phyloP scores from a whole-genome alignment of 2,888 invertebrate genomes.

The Gastrophysa polygoni region DNA sequence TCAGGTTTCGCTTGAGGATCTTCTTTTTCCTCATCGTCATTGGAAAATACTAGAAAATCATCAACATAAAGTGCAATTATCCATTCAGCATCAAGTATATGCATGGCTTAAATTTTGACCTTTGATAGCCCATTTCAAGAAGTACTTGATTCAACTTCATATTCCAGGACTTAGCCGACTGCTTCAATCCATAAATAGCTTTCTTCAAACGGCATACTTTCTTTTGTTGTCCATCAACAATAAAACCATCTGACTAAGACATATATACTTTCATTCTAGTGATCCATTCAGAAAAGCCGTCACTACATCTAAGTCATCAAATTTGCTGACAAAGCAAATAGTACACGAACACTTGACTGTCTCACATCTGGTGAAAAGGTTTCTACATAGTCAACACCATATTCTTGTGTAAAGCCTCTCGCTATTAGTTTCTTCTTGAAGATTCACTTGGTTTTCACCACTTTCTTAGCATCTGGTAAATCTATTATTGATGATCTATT shows the following conservation, averaged over 20 bases:
- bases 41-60: too few species aligned
- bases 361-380: slow-evolving; percentile 36
- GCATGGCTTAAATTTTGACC: too few species aligned
- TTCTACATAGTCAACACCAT: slow-evolving; percentile 23
- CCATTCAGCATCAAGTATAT: too few species aligned
- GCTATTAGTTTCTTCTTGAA: slow-evolving; percentile 33
- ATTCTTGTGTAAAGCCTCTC: slow-evolving; percentile 30
- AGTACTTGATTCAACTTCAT: slow-evolving; percentile 19
- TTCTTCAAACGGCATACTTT: slow-evolving; percentile 28
- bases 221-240: slow-evolving; percentile 20
- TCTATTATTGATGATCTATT: slow-evolving; percentile 24
- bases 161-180: slow-evolving; percentile 14
- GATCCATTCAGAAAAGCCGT: slow-evolving; percentile 38
- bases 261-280: slow-evolving; percentile 35
- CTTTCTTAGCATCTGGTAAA: slow-evolving; percentile 11
- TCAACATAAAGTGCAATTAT: too few species aligned
- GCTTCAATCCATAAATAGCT: slow-evolving; percentile 26
- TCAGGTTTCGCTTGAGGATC: too few species aligned
- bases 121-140: neutral
- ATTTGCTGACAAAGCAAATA: slow-evolving; percentile 36
- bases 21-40: too few species aligned
- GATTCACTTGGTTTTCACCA: slow-evolving; percentile 35
- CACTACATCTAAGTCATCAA: slow-evolving; percentile 34
- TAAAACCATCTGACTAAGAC: slow-evolving; percentile 26
- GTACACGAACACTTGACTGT: slow-evolving; percentile 29